Evolutionary conservation across 2,797 vertebrate genomes (phyloP), one percentile per base, ranked within the genome.

Genomic region (Rhincodon typus): DNA sequence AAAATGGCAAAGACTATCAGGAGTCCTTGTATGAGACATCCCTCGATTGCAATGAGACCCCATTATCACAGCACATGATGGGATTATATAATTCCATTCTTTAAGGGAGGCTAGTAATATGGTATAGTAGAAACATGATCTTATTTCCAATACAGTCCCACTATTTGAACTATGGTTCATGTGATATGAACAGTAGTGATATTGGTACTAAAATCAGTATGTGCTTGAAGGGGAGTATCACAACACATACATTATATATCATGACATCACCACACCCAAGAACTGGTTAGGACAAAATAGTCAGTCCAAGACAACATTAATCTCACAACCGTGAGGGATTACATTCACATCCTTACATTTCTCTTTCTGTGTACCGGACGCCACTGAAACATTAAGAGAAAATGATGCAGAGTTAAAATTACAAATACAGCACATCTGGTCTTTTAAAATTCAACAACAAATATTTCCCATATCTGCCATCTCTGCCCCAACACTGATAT

Each of bases 371-470:
- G 66, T n/a, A 95, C 79, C 50, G 95, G 95, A 42, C 82, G 95
- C 88, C 82, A 95, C 66, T 86, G 88, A 82, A 86, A 95, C 17
- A 88, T 86, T 67, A 69, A 95, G 57, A 86, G 53, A 87, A 91
- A 95, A 70, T 12, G 50, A 21, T 88, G 95, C 42, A 88, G 67
- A 12, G n/a, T 86, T 87, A 86, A 50, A 50, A 50, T 50, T 74
- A 95, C 62, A 95, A 50, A 34, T 27, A 67, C 50, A 66, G 57
- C 66, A 67, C 66, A n/a, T 67, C 19, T 21, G n/a, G 38, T 93
- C 62, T 23, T 69, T 69, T 42, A 69, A 69, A 66, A 93, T 42
- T 69, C n/a, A 3, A 23, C 12, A 62, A 67, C 2, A 21, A 67
- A 38, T 38, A 69, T 42, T n/a, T 23, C 62, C 13, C 62, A 91